Evolutionary conservation across 2,797 vertebrate genomes (phyloP), one percentile per base, ranked within the genome.

Genomic region (Chromis chromis): DNA sequence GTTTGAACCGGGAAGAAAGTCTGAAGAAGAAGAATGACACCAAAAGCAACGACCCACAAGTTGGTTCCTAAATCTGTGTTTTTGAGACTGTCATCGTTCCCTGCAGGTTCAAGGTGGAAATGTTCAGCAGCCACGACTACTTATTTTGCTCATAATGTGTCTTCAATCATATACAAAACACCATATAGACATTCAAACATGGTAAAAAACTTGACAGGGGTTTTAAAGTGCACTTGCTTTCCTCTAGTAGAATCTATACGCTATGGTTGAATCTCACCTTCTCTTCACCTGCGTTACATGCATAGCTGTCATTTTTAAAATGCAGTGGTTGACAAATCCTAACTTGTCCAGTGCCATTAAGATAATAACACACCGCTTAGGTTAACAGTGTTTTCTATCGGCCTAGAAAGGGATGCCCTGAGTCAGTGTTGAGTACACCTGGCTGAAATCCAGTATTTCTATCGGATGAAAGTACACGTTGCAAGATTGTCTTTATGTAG

Each of bases 371-470:
- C 33, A 12, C 11, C 12, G 33, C 33, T 36, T 2, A 36, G 33
- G 10, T 3, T 11, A 65, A 40, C 31, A 13, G 11, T 5, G 27
- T 53, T 53, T 14, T 11, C 3, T 19, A 21, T 21, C 25, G 5
- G 1, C 16, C 4, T 42, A 7, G 1, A 24, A 46, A 31, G n/a
- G 1, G 6, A 0, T 0, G 33, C 0, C 3, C 49, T 74, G 49
- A 67, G 70, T 76, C 65, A 46, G 10, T 66, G 27, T 4, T 13
- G 13, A 1, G 22, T 3, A 4, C 8, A 6, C 6, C 10, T 0
- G 22, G 10, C 22, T 28, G 31, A 68, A 69, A 74, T 54, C 4
- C 22, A 22, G 57, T 54, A 4, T 67, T 76, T 24, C 22, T 42
- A 60, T 74, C 67, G 65, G 58, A n/a, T 78, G 25, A 44, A 33